phyloP scores from a whole-genome alignment of 1,140 invertebrate genomes.

The Psilanteris sp. region DNA sequence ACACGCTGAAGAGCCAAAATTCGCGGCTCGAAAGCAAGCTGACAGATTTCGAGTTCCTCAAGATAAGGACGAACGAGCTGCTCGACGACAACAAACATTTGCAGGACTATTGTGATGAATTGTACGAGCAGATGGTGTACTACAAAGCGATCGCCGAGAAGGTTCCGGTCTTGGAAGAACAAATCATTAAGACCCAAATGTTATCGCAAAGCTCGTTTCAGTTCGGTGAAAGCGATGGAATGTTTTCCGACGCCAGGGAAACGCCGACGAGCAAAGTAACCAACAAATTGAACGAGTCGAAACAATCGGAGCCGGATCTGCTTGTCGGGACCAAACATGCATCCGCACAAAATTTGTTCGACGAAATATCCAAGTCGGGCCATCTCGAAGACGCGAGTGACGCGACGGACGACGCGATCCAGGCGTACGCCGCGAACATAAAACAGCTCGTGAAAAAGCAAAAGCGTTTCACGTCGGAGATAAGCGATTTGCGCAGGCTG shows the following conservation, averaged over 20 bases:
- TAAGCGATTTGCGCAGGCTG: too few relatives aligned
- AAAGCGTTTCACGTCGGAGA: too few relatives aligned
- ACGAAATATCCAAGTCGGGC: slow-evolving; percentile 46
- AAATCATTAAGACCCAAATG: slow-evolving; percentile 15
- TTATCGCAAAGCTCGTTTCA: slow-evolving; percentile 3
- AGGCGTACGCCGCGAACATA: too few relatives aligned
- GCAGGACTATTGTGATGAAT: slow-evolving; percentile 4
- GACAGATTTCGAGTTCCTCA: neutral
- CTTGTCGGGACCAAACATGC: neutral
- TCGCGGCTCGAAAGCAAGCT: slow-evolving; percentile 19
- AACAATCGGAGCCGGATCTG: slow-evolving; percentile 7
- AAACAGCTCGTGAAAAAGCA: too few relatives aligned
- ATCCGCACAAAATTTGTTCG: slow-evolving; percentile 20
- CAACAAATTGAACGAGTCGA: slow-evolving; percentile 8
- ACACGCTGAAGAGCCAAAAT: slow-evolving; percentile 37
- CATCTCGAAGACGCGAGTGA: too few relatives aligned
- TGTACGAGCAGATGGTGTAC: slow-evolving; percentile 4
- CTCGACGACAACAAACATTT: slow-evolving; percentile 26
- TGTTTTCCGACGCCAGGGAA: neutral
- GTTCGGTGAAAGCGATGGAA: neutral
- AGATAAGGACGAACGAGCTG: slow-evolving; percentile 9
- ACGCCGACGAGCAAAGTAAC: neutral
- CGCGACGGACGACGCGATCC: too few relatives aligned
- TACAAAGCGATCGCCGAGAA: slow-evolving; percentile 15
- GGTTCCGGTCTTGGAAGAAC: neutral